phyloP scores from a whole-genome alignment of 2,888 invertebrate genomes.

The Chouioia cunea region DNA sequence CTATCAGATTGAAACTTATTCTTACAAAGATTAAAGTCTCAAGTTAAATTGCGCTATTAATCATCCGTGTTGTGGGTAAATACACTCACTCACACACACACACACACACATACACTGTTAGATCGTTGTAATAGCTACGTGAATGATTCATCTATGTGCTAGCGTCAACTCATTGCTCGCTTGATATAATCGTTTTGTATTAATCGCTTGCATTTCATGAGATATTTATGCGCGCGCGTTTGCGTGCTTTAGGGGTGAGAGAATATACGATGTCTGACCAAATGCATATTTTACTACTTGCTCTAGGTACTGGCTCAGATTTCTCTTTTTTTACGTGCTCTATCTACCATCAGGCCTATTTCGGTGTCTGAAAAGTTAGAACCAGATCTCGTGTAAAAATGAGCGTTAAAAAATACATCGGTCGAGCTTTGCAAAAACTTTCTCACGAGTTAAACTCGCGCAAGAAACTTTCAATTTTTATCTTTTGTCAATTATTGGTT shows the following conservation, averaged over 20 bases:
- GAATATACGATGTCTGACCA: constrained; percentile 18
- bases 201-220: neutral
- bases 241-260: neutral
- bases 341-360: neutral
- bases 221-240: too few relatives aligned
- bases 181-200: constrained; percentile 30
- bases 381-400: too few relatives aligned
- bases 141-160: neutral
- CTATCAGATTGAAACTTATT: constrained; percentile 40
- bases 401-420: too few relatives aligned
- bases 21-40: constrained; percentile 38
- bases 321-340: constrained; percentile 17
- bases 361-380: too few relatives aligned
- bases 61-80: constrained; percentile 33
- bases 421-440: too few relatives aligned
- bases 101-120: neutral
- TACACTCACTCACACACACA: too few relatives aligned
- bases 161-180: constrained; percentile 5
- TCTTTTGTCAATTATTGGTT: too few relatives aligned
- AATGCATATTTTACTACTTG: constrained; percentile 35
- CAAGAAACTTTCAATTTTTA: too few relatives aligned
- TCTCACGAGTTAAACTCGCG: too few relatives aligned
- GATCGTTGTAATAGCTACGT: neutral
- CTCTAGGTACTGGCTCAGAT: neutral
- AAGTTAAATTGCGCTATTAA: constrained; percentile 47